Evolutionary conservation across 2,888 invertebrate genomes (phyloP), one percentile per base, ranked within the genome.

Genomic region (Athrips mouffetella): DNA sequence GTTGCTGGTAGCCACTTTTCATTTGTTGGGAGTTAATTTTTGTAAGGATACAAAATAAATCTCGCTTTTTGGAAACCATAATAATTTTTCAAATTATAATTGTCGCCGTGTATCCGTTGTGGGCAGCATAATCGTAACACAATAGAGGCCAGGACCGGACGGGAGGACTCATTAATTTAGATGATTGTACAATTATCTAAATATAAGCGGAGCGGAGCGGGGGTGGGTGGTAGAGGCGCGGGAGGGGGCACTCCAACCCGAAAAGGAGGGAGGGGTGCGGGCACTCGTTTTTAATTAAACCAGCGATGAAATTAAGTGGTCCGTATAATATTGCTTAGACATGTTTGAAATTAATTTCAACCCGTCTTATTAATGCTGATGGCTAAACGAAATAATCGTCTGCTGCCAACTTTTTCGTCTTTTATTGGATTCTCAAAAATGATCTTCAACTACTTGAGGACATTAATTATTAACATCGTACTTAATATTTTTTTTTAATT

Each of bases 121-220:
- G 72, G 70, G 66, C 69, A 71, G 69, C 73, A 72, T 70, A 75
- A 80, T 82, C 75, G 78, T 76, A 81, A 83, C 77, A 85, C 77
- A 85, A 86, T 84, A 78, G 80, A 79, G 73, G 73, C 73, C 76
- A 78, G 79, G 68, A 76, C 85, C 87, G 88, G 87, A 87, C 85
- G 85, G 80, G 80, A 81, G 80, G 73, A 82, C 87, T 88, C 88
- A 87, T 88, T 88, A 88, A 88, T 88, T 88, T 88, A 88, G 88
- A 88, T 87, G 88, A 88, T 88, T 88, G 88, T 88, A 88, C 88
- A 88, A 88, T 88, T 88, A 88, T 88, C 88, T 88, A 88, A 88
- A 88, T 87, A 87, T 88, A 88, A 88, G 84, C 86, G 82, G 74
- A 81, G 84, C 85, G 82, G 74, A 81, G 82, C 79, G 86, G 81